Conservation (phyloP, 2,888 invertebrate genomes). For the Heteropelma amictum region DNA sequence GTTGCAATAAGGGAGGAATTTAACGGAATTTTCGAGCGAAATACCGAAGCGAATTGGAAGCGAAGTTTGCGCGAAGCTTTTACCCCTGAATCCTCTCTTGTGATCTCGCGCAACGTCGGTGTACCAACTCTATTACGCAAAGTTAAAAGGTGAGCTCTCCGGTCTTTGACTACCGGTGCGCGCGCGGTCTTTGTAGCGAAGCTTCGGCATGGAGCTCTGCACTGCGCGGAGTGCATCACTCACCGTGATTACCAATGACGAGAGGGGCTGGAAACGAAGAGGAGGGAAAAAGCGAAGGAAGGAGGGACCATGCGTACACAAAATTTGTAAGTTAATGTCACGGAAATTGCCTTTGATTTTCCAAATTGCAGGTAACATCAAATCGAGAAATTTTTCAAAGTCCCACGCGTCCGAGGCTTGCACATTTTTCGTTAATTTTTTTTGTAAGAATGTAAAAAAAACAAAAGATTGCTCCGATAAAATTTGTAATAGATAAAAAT, state of each 20-base stretch:
- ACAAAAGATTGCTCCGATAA: too few relatives aligned
- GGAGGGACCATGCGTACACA: background rate
- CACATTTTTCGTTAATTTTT: too few relatives aligned
- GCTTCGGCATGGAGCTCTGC: background rate
- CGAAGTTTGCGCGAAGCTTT: slow-evolving; percentile 11
- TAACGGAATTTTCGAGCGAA: too few relatives aligned
- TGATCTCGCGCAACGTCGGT: background rate
- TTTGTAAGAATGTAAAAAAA: too few relatives aligned
- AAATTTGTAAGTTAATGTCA: too few relatives aligned
- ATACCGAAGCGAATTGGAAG: background rate
- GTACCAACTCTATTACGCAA: slow-evolving; percentile 39
- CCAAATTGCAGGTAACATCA: too few relatives aligned
- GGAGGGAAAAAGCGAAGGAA: background rate
- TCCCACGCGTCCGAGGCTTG: too few relatives aligned
- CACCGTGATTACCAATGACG: slow-evolving; percentile 32
- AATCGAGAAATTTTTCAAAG: too few relatives aligned
- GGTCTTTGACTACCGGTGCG: slow-evolving; percentile 36
- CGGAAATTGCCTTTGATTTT: too few relatives aligned
- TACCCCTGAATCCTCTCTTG: background rate
- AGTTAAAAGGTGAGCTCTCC: slow-evolving; percentile 48
- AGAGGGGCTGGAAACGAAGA: too few relatives aligned
- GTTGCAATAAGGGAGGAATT: too few relatives aligned
- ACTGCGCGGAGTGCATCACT: slow-evolving; percentile 41
- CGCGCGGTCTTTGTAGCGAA: slow-evolving; percentile 4
- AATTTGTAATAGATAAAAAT: too few relatives aligned